Conservation (phyloP, 2,113 vertebrate species). For the Lophius piscatorius region DNA sequence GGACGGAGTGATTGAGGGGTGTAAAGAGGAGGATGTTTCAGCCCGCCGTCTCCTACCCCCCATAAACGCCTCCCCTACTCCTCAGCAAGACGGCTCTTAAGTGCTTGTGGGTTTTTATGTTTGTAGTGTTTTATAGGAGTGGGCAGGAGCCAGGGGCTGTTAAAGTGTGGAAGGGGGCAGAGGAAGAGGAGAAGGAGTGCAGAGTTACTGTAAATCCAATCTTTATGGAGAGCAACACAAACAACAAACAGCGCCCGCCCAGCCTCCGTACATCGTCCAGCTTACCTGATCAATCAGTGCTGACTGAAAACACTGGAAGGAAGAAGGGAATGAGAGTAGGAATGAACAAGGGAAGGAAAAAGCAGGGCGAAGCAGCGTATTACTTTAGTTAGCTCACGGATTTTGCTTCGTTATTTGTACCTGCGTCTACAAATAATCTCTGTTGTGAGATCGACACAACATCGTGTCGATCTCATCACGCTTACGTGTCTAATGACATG, state of each 20-base stretch:
- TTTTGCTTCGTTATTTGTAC: too few relatives aligned
- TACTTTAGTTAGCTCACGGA: too few relatives aligned
- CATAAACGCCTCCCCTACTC: constrained; percentile 15
- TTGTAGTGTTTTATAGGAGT: constrained; percentile 83
- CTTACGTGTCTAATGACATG: constrained; percentile 28
- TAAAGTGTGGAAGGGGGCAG: constrained; percentile 74
- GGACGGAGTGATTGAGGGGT: constrained; percentile 81
- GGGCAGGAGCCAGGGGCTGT: constrained; percentile 80
- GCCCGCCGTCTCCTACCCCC: constrained; percentile 58
- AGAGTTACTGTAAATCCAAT: constrained; percentile 84
- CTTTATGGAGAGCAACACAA: constrained; percentile 81
- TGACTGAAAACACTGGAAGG: constrained; percentile 11
- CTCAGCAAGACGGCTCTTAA: constrained; percentile 80
- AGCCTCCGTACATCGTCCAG: constrained; percentile 40
- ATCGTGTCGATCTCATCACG: too few relatives aligned
- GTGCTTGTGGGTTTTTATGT: constrained; percentile 86
- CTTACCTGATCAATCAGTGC: constrained; percentile 64
- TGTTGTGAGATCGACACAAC: too few relatives aligned
- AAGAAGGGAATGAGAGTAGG: not conserved
- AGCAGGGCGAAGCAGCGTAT: not conserved
- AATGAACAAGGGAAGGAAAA: not conserved
- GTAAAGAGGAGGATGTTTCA: constrained; percentile 83
- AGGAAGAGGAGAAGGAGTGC: constrained; percentile 44
- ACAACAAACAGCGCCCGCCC: constrained; percentile 59
- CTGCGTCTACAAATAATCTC: too few relatives aligned